Percentiles rank a stretch among this genome's conserved stretches.
Conservation (phyloP, 2,888 invertebrate species). For the Iselma pallidipennis region DNA sequence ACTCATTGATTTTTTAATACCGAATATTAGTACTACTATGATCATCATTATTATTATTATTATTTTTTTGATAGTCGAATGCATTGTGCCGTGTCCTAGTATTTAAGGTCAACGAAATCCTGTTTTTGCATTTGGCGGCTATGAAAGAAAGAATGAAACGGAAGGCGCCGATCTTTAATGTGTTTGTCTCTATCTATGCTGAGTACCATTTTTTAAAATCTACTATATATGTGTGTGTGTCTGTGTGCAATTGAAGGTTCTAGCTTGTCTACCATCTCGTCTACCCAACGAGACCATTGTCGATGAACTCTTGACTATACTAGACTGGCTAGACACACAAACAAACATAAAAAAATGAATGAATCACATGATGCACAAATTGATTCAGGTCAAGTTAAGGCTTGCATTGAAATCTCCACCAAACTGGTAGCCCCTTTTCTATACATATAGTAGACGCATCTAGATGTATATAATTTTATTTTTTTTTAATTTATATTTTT, state of each 20-base stretch:
- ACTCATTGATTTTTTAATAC: slow-evolving; percentile 11
- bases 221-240: background rate
- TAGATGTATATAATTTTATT: no score
- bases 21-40: slow-evolving; percentile 19
- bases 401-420: background rate
- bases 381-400: background rate
- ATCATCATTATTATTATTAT: slow-evolving; percentile 21
- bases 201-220: background rate
- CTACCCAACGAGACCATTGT: background rate
- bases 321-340: background rate
- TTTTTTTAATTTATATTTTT: no score
- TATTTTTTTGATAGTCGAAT: slow-evolving; percentile 37
- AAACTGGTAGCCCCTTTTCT: no score
- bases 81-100: slow-evolving; percentile 36
- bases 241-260: background rate
- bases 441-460: no score
- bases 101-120: slow-evolving; percentile 41
- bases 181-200: background rate
- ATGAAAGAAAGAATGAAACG: background rate
- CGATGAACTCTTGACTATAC: slow-evolving; percentile 1
- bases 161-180: slow-evolving; percentile 11
- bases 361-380: background rate
- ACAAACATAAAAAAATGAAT: background rate
- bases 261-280: slow-evolving; percentile 3
- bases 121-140: slow-evolving; percentile 34